These are phyloP conservation scores for Myiothlypis coronata DNA, from an alignment of 2,797 vertebrate genomes.

Conservation along the genomic window DNA sequence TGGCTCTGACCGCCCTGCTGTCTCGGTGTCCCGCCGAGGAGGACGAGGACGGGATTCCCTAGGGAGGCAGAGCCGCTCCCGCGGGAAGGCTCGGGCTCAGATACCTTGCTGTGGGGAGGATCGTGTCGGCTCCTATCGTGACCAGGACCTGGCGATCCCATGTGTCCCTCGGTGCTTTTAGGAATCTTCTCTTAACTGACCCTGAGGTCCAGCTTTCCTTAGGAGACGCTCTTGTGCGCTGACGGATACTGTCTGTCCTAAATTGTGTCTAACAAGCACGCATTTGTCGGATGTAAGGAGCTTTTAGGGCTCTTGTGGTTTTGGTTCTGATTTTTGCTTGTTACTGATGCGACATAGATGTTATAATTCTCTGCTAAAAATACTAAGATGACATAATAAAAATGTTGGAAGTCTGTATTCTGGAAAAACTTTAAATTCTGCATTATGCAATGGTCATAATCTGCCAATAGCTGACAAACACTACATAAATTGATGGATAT, in stretches of 20 bases:
- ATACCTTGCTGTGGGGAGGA: not conserved
- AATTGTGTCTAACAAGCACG: fast-evolving
- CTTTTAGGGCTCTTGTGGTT: not conserved
- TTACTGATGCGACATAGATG: not conserved
- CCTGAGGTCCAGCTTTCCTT: not conserved
- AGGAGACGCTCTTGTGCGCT: fast-evolving
- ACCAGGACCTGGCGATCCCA: not conserved
- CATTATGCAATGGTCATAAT: not conserved
- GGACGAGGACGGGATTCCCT: not conserved
- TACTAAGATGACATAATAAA: not conserved
- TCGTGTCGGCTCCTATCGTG: not conserved
- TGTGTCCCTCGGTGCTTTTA: not conserved
- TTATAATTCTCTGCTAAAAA: not conserved
- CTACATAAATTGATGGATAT: not conserved
- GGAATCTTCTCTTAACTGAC: not conserved
- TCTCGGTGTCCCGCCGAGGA: not conserved
- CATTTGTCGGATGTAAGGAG: not conserved
- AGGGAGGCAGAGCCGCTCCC: not conserved
- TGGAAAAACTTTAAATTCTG: not conserved
- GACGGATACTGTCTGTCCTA: not conserved
- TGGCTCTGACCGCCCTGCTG: not conserved
- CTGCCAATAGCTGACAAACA: not conserved
- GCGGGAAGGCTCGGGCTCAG: not conserved
- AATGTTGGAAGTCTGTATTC: not conserved
- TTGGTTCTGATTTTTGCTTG: not conserved